Conservation (phyloP, 2,888 invertebrate species). For the Alloscopus bannaensis region DNA sequence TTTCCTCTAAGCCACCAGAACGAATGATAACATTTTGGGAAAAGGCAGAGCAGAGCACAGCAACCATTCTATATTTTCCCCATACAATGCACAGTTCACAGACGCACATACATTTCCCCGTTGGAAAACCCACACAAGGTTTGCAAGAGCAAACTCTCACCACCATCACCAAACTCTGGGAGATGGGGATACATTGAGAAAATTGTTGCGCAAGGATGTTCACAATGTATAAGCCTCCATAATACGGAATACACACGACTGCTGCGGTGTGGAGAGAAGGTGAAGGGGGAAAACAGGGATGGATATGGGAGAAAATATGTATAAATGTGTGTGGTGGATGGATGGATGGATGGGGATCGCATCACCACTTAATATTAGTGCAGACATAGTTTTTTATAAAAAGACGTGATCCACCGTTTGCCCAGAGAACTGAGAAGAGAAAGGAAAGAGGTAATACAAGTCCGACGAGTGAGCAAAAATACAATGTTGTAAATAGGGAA, state of each 20-base stretch:
- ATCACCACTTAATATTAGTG: constrained; percentile 53
- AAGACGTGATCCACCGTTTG: constrained; percentile 13
- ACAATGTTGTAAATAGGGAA: constrained; percentile 33
- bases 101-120: neutral
- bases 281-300: constrained; percentile 1
- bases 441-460: neutral
- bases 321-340: constrained; percentile 38
- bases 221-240: constrained; percentile 40
- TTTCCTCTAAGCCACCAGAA: constrained; percentile 65
- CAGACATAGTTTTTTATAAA: constrained; percentile 11
- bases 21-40: constrained; percentile 60
- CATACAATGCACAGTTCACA: neutral
- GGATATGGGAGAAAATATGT: constrained; percentile 14
- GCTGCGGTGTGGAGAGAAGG: neutral
- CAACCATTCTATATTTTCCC: neutral
- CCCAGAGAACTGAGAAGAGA: neutral
- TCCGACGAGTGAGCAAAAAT: constrained; percentile 29
- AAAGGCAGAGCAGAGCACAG: constrained; percentile 28
- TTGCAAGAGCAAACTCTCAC: no score
- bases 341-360: constrained; percentile 58
- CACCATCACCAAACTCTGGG: no score
- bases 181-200: constrained; percentile 52
- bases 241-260: neutral
- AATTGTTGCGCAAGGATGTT: constrained; percentile 73
- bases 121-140: no score